Percentiles rank a stretch among this genome's conserved stretches.
These are phyloP conservation scores for Euwallacea fornicatus DNA, from an alignment of 1,140 invertebrate species.

Conservation along the genomic window DNA sequence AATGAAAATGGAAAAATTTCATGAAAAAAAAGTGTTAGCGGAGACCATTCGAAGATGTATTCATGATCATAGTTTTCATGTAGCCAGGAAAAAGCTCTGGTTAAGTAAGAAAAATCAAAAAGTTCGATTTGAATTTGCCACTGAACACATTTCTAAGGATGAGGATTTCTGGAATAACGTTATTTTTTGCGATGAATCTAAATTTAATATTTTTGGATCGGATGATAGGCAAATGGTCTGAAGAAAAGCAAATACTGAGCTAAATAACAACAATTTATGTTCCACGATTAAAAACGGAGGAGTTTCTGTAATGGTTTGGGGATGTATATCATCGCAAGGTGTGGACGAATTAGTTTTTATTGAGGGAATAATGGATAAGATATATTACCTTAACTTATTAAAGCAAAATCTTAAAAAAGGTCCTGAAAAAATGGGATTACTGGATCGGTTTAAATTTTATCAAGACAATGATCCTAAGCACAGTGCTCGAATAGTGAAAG, in stretches of 20 bases:
- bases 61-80: not conserved
- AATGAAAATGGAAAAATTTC: not conserved
- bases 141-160: not conserved
- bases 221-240: not conserved
- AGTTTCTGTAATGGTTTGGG: not conserved
- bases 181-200: too few species aligned
- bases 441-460: conserved; percentile 5
- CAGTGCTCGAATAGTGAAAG: not conserved
- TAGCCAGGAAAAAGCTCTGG: too few species aligned
- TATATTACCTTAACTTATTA: not conserved
- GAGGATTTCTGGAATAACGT: too few species aligned
- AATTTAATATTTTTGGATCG: not conserved
- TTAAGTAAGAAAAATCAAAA: conserved; percentile 2
- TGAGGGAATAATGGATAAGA: not conserved
- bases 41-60: not conserved
- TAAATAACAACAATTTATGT: too few species aligned
- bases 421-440: not conserved
- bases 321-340: not conserved
- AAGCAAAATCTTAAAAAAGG: not conserved
- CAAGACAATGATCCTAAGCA: conserved; percentile 1
- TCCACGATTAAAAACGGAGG: too few species aligned
- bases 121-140: conserved; percentile 1
- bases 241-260: not conserved
- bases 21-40: too few species aligned
- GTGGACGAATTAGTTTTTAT: not conserved